These are phyloP conservation scores for Artemia franciscana DNA, from an alignment of 1,140 invertebrate genomes.

Conservation along the genomic window DNA sequence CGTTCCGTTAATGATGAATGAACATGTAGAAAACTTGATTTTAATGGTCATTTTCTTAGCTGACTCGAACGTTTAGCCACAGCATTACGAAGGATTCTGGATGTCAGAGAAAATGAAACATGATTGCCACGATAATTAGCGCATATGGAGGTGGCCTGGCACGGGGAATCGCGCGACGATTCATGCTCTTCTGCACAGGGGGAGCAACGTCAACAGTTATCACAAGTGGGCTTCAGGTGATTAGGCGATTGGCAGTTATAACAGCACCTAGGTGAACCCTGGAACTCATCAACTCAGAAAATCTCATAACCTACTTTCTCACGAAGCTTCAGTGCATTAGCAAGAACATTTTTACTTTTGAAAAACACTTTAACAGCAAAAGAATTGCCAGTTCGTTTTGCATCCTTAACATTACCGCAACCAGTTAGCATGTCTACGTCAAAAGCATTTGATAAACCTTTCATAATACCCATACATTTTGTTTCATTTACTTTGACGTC, in stretches of 20 bases:
- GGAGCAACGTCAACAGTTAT: neutral
- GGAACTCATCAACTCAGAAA: neutral
- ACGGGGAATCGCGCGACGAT: neutral
- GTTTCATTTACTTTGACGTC: too few relatives aligned
- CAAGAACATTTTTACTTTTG: too few relatives aligned
- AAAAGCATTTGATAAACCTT: too few relatives aligned
- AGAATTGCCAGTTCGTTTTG: too few relatives aligned
- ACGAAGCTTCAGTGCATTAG: too few relatives aligned
- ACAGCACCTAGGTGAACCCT: neutral
- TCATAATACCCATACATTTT: too few relatives aligned
- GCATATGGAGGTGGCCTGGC: neutral
- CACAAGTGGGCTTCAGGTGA: neutral
- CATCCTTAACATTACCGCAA: too few relatives aligned
- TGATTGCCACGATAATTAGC: neutral
- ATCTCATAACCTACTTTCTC: neutral
- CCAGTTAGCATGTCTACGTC: too few relatives aligned
- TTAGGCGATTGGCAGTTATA: neutral
- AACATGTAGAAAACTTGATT: neutral
- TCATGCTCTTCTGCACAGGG: neutral
- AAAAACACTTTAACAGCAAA: too few relatives aligned
- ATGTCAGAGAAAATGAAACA: neutral
- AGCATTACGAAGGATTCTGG: neutral
- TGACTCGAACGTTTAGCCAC: neutral
- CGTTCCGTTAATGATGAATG: neutral
- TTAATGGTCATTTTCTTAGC: neutral